Evolutionary conservation across 1,140 invertebrate genomes (phyloP), one percentile per base, ranked within the genome.

Genomic region (Augochlora pura): DNA sequence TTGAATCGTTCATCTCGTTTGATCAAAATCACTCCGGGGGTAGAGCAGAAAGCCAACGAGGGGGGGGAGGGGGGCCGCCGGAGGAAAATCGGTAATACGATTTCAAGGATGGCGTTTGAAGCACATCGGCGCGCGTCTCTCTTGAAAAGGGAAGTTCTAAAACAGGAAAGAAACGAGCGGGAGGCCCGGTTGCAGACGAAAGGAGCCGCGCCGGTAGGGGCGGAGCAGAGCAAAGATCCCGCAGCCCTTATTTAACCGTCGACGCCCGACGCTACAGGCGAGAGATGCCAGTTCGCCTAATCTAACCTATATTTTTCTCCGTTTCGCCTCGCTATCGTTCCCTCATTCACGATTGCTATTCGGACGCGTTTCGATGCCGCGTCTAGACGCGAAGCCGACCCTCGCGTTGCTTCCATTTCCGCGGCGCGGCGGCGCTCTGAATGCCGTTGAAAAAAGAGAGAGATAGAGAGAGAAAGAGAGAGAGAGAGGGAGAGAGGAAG

Each of bases 291-390:
- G 80, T 86, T 87, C 81, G 82, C 76, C 80, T 86, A 88, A 88
- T 88, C 86, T 88, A 87, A 81, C 86, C 87, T 82, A 88, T 86
- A 88, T 86, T 86, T 86, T 80, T 76, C 80, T 65, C 59, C 59
- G 67, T 73, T 84, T 82, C 76, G 64, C 54, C 70, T 52, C 39
- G 60, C 38, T 18, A n/a, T 71, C 70, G 18, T 27, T 63, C 25
- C 21, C 62, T 23, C 54, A 27, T 54, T 42, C 63, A 25, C 49
- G 32, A 63, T 59, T 49, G 59, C 70, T 64, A 66, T 49, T 18
- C 42, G 62, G 23, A 42, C 25, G 3, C 5, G 27, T 27, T 9
- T 38, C 18, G 42, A 57, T 72, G n/a, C 27, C 63, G 10, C 70
- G 77, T 79, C 77, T 79, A 79, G 77, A 79, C 77, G 21, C 25